These are phyloP conservation scores for Ginglymostoma cirratum DNA, from an alignment of 2,113 vertebrate species.

Conservation along the genomic window DNA sequence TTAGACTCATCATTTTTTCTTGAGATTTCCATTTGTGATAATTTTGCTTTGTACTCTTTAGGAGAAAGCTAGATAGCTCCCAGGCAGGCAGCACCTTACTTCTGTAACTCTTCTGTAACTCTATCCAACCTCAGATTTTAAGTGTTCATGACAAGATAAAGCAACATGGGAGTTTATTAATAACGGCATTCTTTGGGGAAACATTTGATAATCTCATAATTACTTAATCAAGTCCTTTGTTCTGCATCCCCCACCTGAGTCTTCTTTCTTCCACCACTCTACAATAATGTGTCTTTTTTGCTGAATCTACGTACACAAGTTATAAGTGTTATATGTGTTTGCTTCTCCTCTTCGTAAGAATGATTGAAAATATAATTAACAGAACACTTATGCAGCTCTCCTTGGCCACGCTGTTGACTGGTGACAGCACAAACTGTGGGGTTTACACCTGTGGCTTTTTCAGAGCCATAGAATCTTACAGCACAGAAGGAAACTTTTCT, in stretches of 20 bases:
- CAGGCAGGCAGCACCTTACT: not conserved
- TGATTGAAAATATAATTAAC: not conserved
- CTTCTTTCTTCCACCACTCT: not conserved
- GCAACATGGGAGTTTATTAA: not conserved
- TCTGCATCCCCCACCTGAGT: too few relatives aligned
- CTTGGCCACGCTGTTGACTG: not conserved
- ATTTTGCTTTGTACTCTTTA: not conserved
- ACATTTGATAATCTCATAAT: not conserved
- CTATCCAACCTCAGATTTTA: not conserved
- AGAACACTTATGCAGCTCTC: not conserved
- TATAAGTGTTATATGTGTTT: not conserved
- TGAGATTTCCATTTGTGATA: not conserved
- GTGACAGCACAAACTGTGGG: not conserved
- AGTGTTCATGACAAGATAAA: not conserved
- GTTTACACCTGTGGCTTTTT: not conserved
- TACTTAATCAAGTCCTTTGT: not conserved
- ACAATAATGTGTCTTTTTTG: not conserved
- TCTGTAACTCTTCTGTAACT: not conserved
- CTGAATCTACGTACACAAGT: not conserved
- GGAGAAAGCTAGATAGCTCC: not conserved
- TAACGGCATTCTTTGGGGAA: not conserved
- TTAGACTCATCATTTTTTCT: slow-evolving; percentile 6
- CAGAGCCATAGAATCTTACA: not conserved
- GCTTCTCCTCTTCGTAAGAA: not conserved
- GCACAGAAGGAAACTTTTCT: not conserved